Base-by-base conservation (phyloP, 2,797 vertebrate genomes). In the Rhinoraja longicauda region DNA sequence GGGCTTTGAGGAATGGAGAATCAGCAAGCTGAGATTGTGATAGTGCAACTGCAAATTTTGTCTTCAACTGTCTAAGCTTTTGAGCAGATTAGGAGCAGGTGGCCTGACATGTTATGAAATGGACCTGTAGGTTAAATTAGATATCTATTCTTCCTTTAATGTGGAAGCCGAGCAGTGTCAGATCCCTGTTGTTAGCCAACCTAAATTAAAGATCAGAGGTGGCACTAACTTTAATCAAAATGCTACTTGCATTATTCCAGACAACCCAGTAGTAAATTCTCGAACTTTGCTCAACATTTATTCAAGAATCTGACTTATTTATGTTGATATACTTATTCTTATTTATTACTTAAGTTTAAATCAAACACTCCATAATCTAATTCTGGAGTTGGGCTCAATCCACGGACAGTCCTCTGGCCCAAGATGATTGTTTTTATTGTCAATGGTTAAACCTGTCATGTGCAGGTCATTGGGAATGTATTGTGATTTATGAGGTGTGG, bases 401-500 rank as follows among this genome's bases (percentile, higher is more conserved):
- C 84, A 67, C 59, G 36, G 62, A 88, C 32, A 36, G 62, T 62
- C 62, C n/a, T 88, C n/a, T 88, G 19, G 84, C n/a, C 88, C n/a
- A 32, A 64, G 67, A 88, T 67, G 84, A 88, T 32, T 67, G 62
- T 88, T 88, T 88, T 67, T 64, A 67, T 88, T 88, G 17, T 88
- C n/a, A 67, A 62, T 88, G 84, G 84, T 88, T 88, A 88, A 88
- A 67, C 62, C 84, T 88, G 62, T 32, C 62, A 62, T 88, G 84
- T 36, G 59, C 84, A 88, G 84, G 84, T 32, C 59, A 88, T 32
- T 88, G 15, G 32, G 62, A 88, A 88, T 7, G 64, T 67, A 1
- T 32, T 88, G 84, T 88, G 84, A 88, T 88, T 88, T 88, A 36
- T 88, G 84, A 88, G 84, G 59, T 88, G 84, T 88, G 57, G 84